These are phyloP conservation scores for Tetrao urogallus DNA, from an alignment of 2,113 vertebrate species.

Conservation along the genomic window DNA sequence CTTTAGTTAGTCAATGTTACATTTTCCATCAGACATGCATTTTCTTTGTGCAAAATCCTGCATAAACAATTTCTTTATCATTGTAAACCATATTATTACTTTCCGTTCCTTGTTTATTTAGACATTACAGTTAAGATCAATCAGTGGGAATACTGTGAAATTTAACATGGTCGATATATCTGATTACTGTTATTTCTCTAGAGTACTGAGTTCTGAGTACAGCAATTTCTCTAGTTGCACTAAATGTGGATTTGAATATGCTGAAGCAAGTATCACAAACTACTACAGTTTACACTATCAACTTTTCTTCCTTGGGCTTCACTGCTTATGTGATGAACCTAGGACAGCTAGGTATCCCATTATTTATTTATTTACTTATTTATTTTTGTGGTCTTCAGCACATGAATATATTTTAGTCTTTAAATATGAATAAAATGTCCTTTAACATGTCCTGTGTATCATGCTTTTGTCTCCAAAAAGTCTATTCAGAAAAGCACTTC, in stretches of 20 bases:
- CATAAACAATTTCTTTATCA: not conserved
- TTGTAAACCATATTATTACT: not conserved
- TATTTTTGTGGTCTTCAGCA: not conserved
- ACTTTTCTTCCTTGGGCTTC: not conserved
- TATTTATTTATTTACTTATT: no score
- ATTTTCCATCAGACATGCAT: rapidly evolving
- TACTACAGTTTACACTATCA: not conserved
- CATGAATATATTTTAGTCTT: not conserved
- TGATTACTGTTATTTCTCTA: not conserved
- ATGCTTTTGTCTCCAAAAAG: not conserved
- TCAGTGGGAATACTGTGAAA: not conserved
- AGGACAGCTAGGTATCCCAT: not conserved
- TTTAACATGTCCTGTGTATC: not conserved
- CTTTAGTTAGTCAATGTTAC: not conserved
- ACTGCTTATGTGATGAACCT: not conserved
- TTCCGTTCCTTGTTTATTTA: not conserved
- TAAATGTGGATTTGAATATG: not conserved
- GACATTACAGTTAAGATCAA: not conserved
- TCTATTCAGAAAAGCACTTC: not conserved
- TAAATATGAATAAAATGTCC: not conserved
- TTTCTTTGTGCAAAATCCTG: not conserved
- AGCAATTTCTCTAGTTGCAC: not conserved
- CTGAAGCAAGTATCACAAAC: not conserved
- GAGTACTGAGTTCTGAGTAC: no score
- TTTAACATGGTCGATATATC: rapidly evolving